phyloP scores from a whole-genome alignment of 2,888 invertebrate genomes.

The Drosophila dives region DNA sequence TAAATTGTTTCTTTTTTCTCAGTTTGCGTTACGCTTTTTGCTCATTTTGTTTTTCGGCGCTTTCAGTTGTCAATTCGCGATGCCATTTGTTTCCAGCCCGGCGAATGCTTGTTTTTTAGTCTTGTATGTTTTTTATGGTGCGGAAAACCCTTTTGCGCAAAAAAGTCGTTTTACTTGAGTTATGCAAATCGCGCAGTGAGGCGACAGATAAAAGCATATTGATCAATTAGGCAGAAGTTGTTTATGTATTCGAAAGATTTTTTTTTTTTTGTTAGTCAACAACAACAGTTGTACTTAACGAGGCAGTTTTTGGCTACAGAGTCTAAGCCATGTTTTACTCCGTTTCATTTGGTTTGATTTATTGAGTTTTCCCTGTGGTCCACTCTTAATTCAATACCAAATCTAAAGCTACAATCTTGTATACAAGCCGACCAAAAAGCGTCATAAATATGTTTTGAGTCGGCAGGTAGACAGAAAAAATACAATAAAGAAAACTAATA shows the following conservation, averaged over 20 bases:
- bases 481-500: not conserved
- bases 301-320: not conserved
- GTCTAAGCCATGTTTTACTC: not conserved
- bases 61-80: slow-evolving; percentile 10
- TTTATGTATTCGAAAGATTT: slow-evolving; percentile 48
- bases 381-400: not conserved
- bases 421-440: slow-evolving; percentile 1
- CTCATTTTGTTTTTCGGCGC: not conserved
- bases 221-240: slow-evolving; percentile 75
- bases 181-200: slow-evolving; percentile 64
- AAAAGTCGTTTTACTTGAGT: slow-evolving; percentile 50
- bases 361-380: not conserved
- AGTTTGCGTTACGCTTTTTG: not conserved
- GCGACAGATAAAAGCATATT: slow-evolving; percentile 57
- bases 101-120: slow-evolving; percentile 33
- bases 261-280: slow-evolving; percentile 5
- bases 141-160: slow-evolving; percentile 69
- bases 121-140: slow-evolving; percentile 63
- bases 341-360: slow-evolving; percentile 1
- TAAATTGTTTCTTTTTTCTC: slow-evolving; percentile 5
- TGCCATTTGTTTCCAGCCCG: slow-evolving; percentile 32
- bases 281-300: slow-evolving; percentile 1
- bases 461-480: not conserved
- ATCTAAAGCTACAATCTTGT: slow-evolving; percentile 1
- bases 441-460: slow-evolving; percentile 19